Base-by-base conservation (phyloP, 2,113 vertebrate species). In the Triplophysa tibetana region DNA sequence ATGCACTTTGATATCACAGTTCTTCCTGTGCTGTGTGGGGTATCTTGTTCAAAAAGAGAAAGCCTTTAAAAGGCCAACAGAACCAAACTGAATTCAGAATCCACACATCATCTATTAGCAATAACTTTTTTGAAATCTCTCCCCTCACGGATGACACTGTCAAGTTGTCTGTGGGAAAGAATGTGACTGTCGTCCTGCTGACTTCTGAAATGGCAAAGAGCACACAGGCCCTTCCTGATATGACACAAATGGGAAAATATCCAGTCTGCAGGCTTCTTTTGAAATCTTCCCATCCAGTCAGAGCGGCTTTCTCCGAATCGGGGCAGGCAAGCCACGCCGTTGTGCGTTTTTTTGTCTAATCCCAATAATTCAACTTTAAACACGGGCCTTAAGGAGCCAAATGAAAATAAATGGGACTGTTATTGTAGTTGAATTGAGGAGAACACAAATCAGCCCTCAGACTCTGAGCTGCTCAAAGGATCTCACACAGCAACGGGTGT, bases 151-250 rank as follows among this genome's bases (percentile, higher is more conserved):
- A 64, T 75, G 19, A n/a, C 58, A 70, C 33, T 41, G 26, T 79
- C 43, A 66, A 70, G 50, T 26, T 12, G 17, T 41, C 23, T 82
- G 80, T 85, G 81, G 72, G 77, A 82, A 85, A 80, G 68, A 77
- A 82, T 82, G 80, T 19, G 16, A 52, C 43, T 50, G 29, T 52
- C 50, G 29, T 10, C 23, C 56, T 80, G 67, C 45, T 21, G 45
- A 61, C 77, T 85, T 33, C 67, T 82, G 66, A 73, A 67, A 72
- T 68, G 77, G 73, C 54, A 52, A 82, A 75, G 73, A 82, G 77
- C 68, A 23, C 61, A 10, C 2, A 79, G 70, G 72, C 64, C 50
- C 24, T 75, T 70, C 52, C 56, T 70, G 65, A 62, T 23, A 14
- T n/a, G 45, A 33, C 8, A n/a, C 21, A 85, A 69, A 82, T 70